Evolutionary conservation across 37 sponge, comb jelly and placozoan species (phyloP), one percentile per base, ranked within the genome.

Genomic region (Spongilla lacustris): DNA sequence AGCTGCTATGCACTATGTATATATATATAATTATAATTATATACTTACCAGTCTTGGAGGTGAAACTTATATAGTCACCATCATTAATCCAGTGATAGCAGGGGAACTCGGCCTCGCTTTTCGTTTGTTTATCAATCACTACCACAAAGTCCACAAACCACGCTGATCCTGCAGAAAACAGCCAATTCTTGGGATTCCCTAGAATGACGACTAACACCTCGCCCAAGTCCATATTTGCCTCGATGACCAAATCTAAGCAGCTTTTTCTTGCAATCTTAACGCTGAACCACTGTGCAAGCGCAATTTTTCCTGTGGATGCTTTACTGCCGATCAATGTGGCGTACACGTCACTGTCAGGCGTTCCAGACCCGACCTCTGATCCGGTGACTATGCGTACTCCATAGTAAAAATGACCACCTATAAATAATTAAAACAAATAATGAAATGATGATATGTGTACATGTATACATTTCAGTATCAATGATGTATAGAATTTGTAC

Each of bases 41-140:
- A 69, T 22, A 66, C 82, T 82, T 58, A 82, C 87, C 29, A 35
- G 80, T 87, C 24, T 37, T 33, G 27, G 80, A 31, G n/a, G 87
- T 80, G 67, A 37, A 41, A 35, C 11, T 25, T 35, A 87, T 36
- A 36, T 22, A 22, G 9, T 26, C 30, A 0, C 70, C 69, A 27
- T 76, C 76, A 24, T 83, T 76, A 31, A 82, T 77, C 83, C 89
- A 88, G 46, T 82, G 83, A 38, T 83, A 82, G 73, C 83, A 88
- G n/a, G 89, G 78, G 37, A 82, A 83, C 25, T 27, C 73, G 31
- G 31, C 67, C 66, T 73, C 8, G 11, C 5, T 12, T 37, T 69
- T 26, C 5, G 25, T 30, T 8, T 73, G 74, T 66, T 58, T 13
- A 36, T 77, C 50, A n/a, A 36, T 14, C 17, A 88, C 83, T 21